Conservation (phyloP, 2,888 invertebrate genomes). For the Latheticus oryzae region DNA sequence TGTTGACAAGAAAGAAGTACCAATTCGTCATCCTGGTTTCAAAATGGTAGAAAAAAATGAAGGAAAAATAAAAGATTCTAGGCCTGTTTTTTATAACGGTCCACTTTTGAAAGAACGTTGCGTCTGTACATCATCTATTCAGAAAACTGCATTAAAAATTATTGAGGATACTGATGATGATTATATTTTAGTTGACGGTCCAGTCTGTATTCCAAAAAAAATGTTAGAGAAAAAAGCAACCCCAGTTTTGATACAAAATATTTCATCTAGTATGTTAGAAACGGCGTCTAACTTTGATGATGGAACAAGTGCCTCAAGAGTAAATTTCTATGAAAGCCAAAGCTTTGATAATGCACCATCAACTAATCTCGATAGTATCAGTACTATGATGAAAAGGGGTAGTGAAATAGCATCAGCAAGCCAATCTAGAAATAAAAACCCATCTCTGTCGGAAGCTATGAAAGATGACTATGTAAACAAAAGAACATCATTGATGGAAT, state of each 20-base stretch:
- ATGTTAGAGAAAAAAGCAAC: conserved; percentile 40
- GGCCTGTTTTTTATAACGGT: conserved; percentile 1
- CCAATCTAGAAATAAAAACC: no score
- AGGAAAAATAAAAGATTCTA: not conserved
- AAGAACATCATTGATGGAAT: no score
- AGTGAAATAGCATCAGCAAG: no score
- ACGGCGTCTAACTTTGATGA: not conserved
- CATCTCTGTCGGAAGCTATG: no score
- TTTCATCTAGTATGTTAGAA: conserved; percentile 24
- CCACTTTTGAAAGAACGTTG: no score
- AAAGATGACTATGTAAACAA: no score
- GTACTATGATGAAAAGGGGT: not conserved
- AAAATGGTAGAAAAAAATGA: conserved; percentile 8
- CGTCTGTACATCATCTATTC: conserved; percentile 8
- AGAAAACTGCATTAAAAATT: conserved; percentile 42
- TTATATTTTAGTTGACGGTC: conserved; percentile 50
- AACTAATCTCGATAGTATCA: conserved; percentile 9
- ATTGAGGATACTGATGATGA: conserved; percentile 43
- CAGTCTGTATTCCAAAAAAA: conserved; percentile 49
- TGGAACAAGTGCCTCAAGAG: not conserved
- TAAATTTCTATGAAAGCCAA: conserved; percentile 12
- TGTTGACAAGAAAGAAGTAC: no score
- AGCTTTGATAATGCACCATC: not conserved
- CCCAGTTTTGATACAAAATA: conserved; percentile 24
- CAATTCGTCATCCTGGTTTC: no score